Percentiles rank a stretch among this genome's conserved stretches.
Evolutionary conservation across 2,113 vertebrate genomes (phyloP).

Genomic region (Etia nguti): DNA sequence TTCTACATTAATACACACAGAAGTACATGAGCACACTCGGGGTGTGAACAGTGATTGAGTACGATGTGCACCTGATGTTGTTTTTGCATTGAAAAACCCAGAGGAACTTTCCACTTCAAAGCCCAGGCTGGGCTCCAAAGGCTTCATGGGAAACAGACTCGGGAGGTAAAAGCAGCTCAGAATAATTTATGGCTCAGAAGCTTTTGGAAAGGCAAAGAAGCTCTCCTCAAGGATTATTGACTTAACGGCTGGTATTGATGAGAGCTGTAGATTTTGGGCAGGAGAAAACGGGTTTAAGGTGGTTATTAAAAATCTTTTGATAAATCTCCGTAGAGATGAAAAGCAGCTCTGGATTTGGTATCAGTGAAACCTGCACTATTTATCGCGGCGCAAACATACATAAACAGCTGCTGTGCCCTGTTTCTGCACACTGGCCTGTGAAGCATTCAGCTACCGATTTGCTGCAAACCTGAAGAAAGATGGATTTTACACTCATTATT

Average conservation of each 20-base stretch:
- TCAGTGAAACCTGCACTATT: not conserved
- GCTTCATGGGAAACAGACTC: slow-evolving; percentile 29
- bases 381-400: not conserved
- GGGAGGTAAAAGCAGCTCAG: not conserved
- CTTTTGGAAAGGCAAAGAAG: not conserved
- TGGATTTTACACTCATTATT: not conserved
- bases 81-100: slow-evolving; percentile 8
- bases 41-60: not conserved
- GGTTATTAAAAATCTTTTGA: not conserved
- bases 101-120: slow-evolving; percentile 37
- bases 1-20: not conserved
- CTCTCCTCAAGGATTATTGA: not conserved
- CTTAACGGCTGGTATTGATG: not conserved
- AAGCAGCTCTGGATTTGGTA: not conserved
- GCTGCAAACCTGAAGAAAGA: not conserved
- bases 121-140: not conserved
- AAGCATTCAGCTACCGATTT: not conserved
- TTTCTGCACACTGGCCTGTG: not conserved
- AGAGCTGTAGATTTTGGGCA: not conserved
- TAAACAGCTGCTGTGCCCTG: not conserved
- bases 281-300: not conserved
- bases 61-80: slow-evolving; percentile 27
- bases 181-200: not conserved
- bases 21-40: not conserved
- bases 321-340: not conserved